Conservation (phyloP, 2,888 invertebrate species). For the Buathra laborator region DNA sequence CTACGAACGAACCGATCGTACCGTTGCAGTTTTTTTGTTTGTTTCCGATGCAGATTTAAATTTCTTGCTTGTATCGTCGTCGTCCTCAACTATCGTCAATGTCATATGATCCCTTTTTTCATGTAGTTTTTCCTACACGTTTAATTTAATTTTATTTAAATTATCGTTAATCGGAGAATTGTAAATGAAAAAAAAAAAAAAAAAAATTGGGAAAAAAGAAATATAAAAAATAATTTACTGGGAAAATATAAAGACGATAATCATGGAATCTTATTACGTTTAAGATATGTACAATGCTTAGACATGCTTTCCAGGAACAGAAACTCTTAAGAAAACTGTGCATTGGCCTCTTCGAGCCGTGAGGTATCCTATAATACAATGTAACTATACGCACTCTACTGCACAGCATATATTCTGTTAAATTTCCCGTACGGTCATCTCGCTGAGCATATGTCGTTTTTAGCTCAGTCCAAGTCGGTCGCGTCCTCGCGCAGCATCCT, state of each 20-base stretch:
- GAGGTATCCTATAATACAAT: slow-evolving; percentile 28
- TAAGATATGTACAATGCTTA: neutral
- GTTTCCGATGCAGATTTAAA: slow-evolving; percentile 45
- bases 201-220: neutral
- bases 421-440: slow-evolving; percentile 69
- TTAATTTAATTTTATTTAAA: neutral
- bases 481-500: slow-evolving; percentile 52
- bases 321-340: slow-evolving; percentile 18
- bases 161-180: neutral
- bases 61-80: slow-evolving; percentile 24
- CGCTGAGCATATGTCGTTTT: slow-evolving; percentile 69
- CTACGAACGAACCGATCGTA: slow-evolving; percentile 66
- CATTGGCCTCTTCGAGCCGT: slow-evolving; percentile 18
- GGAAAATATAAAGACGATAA: neutral
- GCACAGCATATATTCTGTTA: slow-evolving; percentile 63
- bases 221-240: neutral
- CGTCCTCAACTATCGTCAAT: slow-evolving; percentile 26
- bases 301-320: neutral
- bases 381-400: neutral
- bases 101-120: slow-evolving; percentile 12
- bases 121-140: neutral
- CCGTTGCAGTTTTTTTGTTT: slow-evolving; percentile 49
- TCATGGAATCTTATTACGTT: too few species aligned
- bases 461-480: slow-evolving; percentile 55
- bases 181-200: neutral